Conservation (phyloP, 2,797 vertebrate species). For the Nasua narica region DNA sequence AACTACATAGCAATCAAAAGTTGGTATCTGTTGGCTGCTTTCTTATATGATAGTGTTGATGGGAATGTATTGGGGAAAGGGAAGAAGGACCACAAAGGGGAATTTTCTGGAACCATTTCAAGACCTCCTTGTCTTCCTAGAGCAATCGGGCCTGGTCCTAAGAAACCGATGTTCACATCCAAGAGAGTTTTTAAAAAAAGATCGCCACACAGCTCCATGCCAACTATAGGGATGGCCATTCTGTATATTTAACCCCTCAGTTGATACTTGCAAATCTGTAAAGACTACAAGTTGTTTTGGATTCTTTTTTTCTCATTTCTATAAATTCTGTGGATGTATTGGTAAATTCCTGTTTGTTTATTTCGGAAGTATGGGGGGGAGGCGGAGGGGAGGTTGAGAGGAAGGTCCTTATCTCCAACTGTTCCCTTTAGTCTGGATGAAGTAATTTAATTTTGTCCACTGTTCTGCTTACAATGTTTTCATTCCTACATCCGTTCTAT, state of each 20-base stretch:
- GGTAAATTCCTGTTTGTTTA: constrained; percentile 15
- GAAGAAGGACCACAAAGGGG: not conserved
- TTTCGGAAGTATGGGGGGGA: not conserved
- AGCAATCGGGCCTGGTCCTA: not conserved
- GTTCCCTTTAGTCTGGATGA: not conserved
- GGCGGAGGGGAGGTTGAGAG: not conserved
- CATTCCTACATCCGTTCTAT: not conserved
- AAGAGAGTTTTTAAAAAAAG: not conserved
- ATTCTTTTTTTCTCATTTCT: not conserved
- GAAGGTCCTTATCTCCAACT: constrained; percentile 18
- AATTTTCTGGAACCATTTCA: not conserved
- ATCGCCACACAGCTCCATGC: not conserved
- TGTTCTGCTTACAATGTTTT: constrained; percentile 38
- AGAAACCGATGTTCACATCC: not conserved
- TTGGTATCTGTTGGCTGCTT: not conserved
- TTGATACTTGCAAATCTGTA: not conserved
- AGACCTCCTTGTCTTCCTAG: not conserved
- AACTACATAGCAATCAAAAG: not conserved
- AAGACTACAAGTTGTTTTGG: not conserved
- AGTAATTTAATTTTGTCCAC: constrained; percentile 45
- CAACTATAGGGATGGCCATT: not conserved
- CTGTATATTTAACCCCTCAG: not conserved
- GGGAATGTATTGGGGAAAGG: not conserved
- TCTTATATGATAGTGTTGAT: not conserved
- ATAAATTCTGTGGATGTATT: not conserved